Base-by-base conservation (phyloP, 2,113 vertebrate species). In the Montifringilla adamsi region DNA sequence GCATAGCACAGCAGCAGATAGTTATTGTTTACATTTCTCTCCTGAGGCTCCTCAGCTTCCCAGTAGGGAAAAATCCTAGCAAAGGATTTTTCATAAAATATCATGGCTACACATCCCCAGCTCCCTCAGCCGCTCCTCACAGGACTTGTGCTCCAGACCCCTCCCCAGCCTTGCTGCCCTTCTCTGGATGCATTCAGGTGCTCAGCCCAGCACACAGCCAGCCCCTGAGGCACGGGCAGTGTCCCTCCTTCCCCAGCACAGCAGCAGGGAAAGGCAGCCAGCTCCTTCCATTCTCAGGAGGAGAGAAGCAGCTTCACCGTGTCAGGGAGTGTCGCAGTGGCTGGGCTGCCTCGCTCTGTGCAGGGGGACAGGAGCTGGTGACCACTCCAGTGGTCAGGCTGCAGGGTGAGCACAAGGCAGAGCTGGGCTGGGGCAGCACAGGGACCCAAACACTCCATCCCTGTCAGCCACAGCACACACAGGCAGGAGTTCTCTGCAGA, bases 201-300 rank as follows among this genome's bases (percentile, higher is more conserved):
- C 11, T 8, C 23, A 5, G 30, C 35, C 55, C 83, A 81, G 70
- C 70, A 55, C 69, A 30, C 50, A 60, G 60, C 19, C 84, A 41
- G 56, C 31, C 75, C 33, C 68, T 30, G 27, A 82, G 72, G 79
- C 22, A 49, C 15, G 19, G 10, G 39, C 74, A 58, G 73, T 2
- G 3, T 75, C 33, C 49, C 63, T 52, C 5, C 90, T 75, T 18
- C 52, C 52, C 31, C 81, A 44, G 52, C 14, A 33, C 63, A 77
- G 9, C 35, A 79, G 52, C 63, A 53, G 87, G 63, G 80, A 83
- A 83, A 96, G 93, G 52, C 68, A 96, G 93, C 76, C 47, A 50
- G 53, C 60, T 15, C 50, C n/a, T 70, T 82, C 50, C 64, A 35
- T 37, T 27, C 50, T n/a, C 11, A 21, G 11, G 47, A 24, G 0